A percentile compares a stretch with the other conserved stretches of the same genome.
These are phyloP conservation scores for Tachysurus fulvidraco DNA, from an alignment of 2,113 vertebrate species.

Conservation along the genomic window DNA sequence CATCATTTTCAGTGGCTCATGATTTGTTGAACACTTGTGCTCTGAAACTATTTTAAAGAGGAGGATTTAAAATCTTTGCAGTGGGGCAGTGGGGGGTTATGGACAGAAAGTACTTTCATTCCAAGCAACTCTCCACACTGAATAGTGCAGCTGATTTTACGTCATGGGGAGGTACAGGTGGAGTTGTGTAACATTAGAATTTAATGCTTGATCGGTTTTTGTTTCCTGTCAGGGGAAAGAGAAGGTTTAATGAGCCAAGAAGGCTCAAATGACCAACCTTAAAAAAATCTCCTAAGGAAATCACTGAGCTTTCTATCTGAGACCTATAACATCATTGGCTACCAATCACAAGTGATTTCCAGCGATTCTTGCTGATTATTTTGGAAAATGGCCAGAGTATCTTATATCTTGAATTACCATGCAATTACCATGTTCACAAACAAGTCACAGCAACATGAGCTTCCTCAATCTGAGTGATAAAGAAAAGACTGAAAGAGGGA, in stretches of 20 bases:
- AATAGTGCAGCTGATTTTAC: background rate
- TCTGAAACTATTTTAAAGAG: background rate
- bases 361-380: background rate
- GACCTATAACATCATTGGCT: background rate
- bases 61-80: background rate
- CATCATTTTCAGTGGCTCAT: background rate
- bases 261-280: background rate
- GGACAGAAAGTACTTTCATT: background rate
- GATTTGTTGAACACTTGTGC: background rate
- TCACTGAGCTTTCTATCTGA: background rate
- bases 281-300: background rate
- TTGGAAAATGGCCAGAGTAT: slow-evolving; percentile 11
- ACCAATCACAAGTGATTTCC: slow-evolving; percentile 11
- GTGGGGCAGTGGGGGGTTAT: background rate
- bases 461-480: background rate
- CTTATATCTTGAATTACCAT: slow-evolving; percentile 5
- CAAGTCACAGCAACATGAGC: background rate
- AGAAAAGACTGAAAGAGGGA: background rate
- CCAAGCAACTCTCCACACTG: slow-evolving; percentile 15
- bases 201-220: slow-evolving; percentile 28
- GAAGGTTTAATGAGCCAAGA: background rate
- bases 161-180: background rate
- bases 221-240: slow-evolving; percentile 25
- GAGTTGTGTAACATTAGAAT: slow-evolving; percentile 21
- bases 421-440: slow-evolving; percentile 1